Conservation (phyloP, 1,140 invertebrate species). For the Orius insidiosus region DNA sequence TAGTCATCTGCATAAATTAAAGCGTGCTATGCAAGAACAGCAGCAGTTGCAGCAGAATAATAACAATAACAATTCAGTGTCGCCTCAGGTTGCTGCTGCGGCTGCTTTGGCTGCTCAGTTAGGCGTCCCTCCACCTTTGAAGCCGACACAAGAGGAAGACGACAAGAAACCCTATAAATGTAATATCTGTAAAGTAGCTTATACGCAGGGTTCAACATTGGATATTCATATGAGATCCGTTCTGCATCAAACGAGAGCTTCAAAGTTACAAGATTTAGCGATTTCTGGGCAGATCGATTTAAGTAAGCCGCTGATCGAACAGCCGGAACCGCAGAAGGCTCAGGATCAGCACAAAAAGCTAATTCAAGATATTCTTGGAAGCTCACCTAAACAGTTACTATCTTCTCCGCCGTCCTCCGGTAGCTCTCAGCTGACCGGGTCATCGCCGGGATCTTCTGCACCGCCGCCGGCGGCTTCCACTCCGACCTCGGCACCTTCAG, state of each 20-base stretch:
- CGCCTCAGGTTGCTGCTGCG: conserved; percentile 27
- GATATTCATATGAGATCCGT: conserved; percentile 91
- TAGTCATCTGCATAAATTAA: conserved; percentile 86
- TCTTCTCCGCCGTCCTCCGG: conserved; percentile 21
- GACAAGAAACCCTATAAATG: conserved; percentile 84
- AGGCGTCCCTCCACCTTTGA: conserved; percentile 20
- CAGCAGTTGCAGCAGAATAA: conserved; percentile 47
- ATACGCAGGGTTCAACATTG: conserved; percentile 76
- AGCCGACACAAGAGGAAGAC: conserved; percentile 42
- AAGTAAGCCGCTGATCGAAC: conserved; percentile 72
- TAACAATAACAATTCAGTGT: conserved; percentile 31
- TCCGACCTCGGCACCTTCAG: conserved; percentile 20
- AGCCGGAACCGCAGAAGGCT: conserved; percentile 41
- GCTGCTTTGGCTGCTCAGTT: conserved; percentile 20
- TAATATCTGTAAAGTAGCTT: conserved; percentile 88
- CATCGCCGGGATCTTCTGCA: conserved; percentile 18
- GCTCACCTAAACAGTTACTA: conserved; percentile 22
- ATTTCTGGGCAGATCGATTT: conserved; percentile 75
- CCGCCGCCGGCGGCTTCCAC: conserved; percentile 19
- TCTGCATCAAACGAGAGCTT: conserved; percentile 76
- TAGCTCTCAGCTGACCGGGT: conserved; percentile 20
- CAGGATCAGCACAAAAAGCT: conserved; percentile 28
- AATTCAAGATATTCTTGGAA: conserved; percentile 25
- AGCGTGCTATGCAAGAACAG: conserved; percentile 72
- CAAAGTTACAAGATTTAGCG: conserved; percentile 76